These are phyloP conservation scores for Philotrypesis tridentata DNA, from an alignment of 1,140 invertebrate species.

Conservation along the genomic window DNA sequence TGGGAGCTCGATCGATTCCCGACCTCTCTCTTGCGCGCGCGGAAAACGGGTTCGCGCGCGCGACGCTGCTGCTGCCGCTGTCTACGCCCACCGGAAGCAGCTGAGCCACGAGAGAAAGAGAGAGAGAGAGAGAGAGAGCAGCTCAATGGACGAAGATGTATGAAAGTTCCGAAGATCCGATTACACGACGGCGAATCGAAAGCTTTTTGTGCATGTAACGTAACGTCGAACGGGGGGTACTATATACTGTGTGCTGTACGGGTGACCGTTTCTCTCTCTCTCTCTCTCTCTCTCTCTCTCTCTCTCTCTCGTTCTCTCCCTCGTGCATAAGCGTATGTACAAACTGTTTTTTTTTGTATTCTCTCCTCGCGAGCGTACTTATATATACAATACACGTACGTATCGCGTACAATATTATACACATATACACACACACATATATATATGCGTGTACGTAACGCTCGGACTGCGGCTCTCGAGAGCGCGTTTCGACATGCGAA, in stretches of 20 bases:
- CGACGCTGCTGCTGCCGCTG: too few relatives aligned
- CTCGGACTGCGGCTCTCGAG: background rate
- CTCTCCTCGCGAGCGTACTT: too few relatives aligned
- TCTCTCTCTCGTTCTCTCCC: too few relatives aligned
- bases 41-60: too few relatives aligned
- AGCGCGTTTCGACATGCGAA: background rate
- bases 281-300: slow-evolving; percentile 26
- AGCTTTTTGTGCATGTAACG: background rate
- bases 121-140: too few relatives aligned
- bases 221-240: background rate
- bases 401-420: too few relatives aligned
- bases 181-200: slow-evolving; percentile 58
- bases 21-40: background rate
- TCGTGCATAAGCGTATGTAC: too few relatives aligned
- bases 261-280: slow-evolving; percentile 66
- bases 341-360: too few relatives aligned
- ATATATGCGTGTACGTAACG: background rate
- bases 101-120: slow-evolving; percentile 66
- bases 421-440: too few relatives aligned
- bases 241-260: background rate
- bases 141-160: slow-evolving; percentile 57
- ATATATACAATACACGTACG: too few relatives aligned
- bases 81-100: slow-evolving; percentile 74
- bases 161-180: slow-evolving; percentile 68
- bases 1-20: background rate